Evolutionary conservation across 35 echinoderm and acorn worm genomes (phyloP).

Genomic region (Hemicentrotus pulcherrimus): DNA sequence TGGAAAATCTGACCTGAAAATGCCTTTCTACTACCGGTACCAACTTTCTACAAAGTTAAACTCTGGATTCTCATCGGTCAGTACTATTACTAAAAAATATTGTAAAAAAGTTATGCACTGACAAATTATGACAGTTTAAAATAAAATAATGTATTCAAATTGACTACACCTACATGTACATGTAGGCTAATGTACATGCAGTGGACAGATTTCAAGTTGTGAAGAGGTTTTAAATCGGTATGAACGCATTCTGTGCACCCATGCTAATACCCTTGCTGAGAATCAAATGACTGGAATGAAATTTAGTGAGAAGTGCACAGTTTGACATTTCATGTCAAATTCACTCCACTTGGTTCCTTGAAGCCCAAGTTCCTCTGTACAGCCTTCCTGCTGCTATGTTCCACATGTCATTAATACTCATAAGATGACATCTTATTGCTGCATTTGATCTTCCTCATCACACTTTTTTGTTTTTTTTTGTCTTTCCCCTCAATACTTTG

Average conservation of each 20-base stretch:
- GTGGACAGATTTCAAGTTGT: neutral
- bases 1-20: too few species aligned
- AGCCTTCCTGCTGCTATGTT: neutral
- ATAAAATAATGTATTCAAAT: neutral
- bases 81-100: neutral
- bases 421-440: neutral
- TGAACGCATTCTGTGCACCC: neutral
- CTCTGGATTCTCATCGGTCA: neutral
- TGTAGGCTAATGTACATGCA: neutral
- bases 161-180: neutral
- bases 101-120: too few species aligned
- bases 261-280: neutral
- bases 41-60: too few species aligned
- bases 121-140: too few species aligned
- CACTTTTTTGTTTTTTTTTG: neutral
- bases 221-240: neutral
- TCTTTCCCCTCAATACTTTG: too few species aligned
- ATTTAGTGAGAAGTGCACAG: slow-evolving; percentile 17
- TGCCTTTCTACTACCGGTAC: too few species aligned
- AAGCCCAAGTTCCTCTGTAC: neutral
- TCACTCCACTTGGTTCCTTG: neutral
- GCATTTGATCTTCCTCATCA: neutral
- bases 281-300: neutral
- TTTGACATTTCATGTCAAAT: neutral
- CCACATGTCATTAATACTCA: neutral